A percentile compares a stretch with the other conserved stretches of the same genome.
Evolutionary conservation across 1,140 invertebrate species (phyloP).

Genomic region (Leptopilina clavipes): DNA sequence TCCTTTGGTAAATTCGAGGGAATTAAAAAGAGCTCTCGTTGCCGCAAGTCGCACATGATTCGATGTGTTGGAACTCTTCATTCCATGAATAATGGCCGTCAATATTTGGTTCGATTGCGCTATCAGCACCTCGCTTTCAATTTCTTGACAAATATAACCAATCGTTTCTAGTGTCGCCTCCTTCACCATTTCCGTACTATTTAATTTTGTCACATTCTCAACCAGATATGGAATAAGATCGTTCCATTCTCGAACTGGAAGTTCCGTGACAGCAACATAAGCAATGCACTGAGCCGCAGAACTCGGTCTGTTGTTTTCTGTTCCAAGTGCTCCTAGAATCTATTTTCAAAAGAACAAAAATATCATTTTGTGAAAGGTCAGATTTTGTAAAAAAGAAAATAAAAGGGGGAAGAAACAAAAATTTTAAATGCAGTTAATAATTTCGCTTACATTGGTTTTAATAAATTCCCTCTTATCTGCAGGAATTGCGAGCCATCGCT

Average conservation of each 20-base stretch:
- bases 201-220: slow-evolving; percentile 90
- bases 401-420: no score
- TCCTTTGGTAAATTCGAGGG: slow-evolving; percentile 97
- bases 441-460: slow-evolving; percentile 93
- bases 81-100: slow-evolving; percentile 99
- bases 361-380: no score
- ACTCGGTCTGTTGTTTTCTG: slow-evolving; percentile 94
- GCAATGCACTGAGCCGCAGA: slow-evolving; percentile 99
- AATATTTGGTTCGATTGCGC: slow-evolving; percentile 96
- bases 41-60: slow-evolving; percentile 94
- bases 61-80: slow-evolving; percentile 87
- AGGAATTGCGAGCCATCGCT: slow-evolving; percentile 93
- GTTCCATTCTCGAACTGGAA: slow-evolving; percentile 89
- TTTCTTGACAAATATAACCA: slow-evolving; percentile 88
- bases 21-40: slow-evolving; percentile 97
- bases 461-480: slow-evolving; percentile 90
- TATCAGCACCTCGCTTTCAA: slow-evolving; percentile 92
- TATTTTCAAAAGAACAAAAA: slow-evolving; percentile 68
- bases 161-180: slow-evolving; percentile 98
- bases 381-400: no score
- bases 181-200: slow-evolving; percentile 93
- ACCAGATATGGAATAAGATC: slow-evolving; percentile 91
- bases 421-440: neutral
- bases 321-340: slow-evolving; percentile 95
- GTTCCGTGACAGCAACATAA: slow-evolving; percentile 96